Base-by-base conservation (phyloP, 2,113 vertebrate genomes). In the Chauna torquata region DNA sequence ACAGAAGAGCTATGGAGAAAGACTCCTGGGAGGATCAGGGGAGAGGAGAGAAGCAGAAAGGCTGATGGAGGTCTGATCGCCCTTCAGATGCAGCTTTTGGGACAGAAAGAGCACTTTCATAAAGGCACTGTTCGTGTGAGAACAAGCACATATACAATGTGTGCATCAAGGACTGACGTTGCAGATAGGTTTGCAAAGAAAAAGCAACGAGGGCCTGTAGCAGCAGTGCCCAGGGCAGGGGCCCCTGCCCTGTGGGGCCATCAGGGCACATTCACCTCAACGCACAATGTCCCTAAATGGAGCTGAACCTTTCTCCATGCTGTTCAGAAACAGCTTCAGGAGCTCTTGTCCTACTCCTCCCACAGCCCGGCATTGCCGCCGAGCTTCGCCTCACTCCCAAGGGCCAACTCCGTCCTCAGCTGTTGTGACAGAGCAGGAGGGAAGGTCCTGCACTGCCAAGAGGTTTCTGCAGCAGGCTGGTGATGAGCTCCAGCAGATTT, bases 401-500 rank as follows among this genome's bases (percentile, higher is more conserved):
- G 36, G 24, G 23, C n/a, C 23, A 42, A 28, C 28, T 27, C 38
- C 27, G 4, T 28, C 25, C 38, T 23, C 28, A 34, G 12, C 9
- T 20, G 17, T 9, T 6, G 18, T 1, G 16, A 6, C 8, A 4
- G 36, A 14, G 52, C 58, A 45, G 40, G 52, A 5, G 0, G 2
- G 61, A 22, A 55, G 64, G 25, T 24, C 27, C 32, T 30, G 47
- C 52, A 4, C 20, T 3, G 13, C 55, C 38, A 18, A 18, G 34
- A 50, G 16, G 5, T 8, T 47, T 42, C 82, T 42, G 86, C 65
- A 34, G 45, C 42, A 42, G 54, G 20, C 20, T 30, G 49, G 27
- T 6, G 38, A 18, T 54, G 40, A 45, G 58, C 50, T 34, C 19
- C 8, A 11, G 8, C 1, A 28, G 25, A 49, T 52, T 36, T 32